A percentile compares a stretch with the other conserved stretches of the same genome.
phyloP scores from a whole-genome alignment of 2,888 invertebrate species.

The Conomelus anceps region DNA sequence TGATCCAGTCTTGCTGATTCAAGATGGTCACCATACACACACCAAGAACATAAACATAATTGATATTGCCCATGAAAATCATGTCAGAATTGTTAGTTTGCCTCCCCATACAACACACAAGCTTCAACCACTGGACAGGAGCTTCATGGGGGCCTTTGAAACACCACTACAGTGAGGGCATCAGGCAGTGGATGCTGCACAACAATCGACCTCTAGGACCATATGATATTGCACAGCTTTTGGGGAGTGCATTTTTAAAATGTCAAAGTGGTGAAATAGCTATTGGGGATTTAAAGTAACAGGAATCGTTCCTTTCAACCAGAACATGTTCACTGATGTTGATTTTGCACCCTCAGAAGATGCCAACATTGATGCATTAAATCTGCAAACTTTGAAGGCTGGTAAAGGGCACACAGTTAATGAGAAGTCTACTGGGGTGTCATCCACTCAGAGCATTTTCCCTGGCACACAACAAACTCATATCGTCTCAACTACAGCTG shows the following conservation, averaged over 20 bases:
- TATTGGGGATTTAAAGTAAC: conserved; percentile 32
- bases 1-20: conserved; percentile 31
- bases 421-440: no score
- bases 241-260: conserved; percentile 35
- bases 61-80: conserved; percentile 20
- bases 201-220: conserved; percentile 29
- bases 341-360: conserved; percentile 10
- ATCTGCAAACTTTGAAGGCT: not conserved
- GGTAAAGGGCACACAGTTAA: not conserved
- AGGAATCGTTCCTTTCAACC: conserved; percentile 35
- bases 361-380: not conserved
- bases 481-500: not conserved
- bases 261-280: conserved; percentile 30
- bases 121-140: conserved; percentile 22
- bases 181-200: conserved; percentile 35
- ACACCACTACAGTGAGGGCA: conserved; percentile 31
- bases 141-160: conserved; percentile 26
- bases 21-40: conserved; percentile 29
- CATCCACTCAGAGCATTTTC: no score
- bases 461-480: not conserved
- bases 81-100: conserved; percentile 24
- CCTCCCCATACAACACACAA: conserved; percentile 24
- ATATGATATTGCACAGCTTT: conserved; percentile 32
- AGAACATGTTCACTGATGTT: conserved; percentile 30
- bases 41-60: conserved; percentile 28